Evolutionary conservation across 2,797 vertebrate species (phyloP), one percentile per base, ranked within the genome.

Genomic region (Sebastes elongatus): DNA sequence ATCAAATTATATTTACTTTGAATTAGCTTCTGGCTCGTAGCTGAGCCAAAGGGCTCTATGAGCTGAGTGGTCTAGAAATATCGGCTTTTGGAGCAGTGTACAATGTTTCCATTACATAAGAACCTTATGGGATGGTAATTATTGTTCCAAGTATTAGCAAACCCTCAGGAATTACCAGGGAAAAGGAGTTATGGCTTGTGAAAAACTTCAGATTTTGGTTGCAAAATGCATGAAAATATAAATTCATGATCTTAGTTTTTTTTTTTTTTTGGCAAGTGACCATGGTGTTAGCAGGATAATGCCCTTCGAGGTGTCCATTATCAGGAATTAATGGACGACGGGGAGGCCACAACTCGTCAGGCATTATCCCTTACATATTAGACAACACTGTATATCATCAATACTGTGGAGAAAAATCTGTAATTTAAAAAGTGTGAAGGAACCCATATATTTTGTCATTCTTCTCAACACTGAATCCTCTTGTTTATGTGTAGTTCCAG

Each of bases 401-500:
- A 4, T 10, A 23, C 13, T 49, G 25, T 65, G 9, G 7, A 16
- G 52, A 5, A 18, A 60, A 38, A 33, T 28, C 35, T 32, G 5
- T 4, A 46, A 38, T 67, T 35, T 49, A 2, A 57, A 76, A 73
- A 74, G 62, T 71, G 14, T 55, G 6, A 62, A 78, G 18, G 10
- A 55, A 42, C 18, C n/a, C 10, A 10, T 6, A 53, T 38, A 11
- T 18, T 52, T 42, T 22, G 10, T 11, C 23, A 5, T 53, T 64
- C 6, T 42, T 53, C 7, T 82, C 5, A 22, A 35, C 9, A 25
- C 11, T 71, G 10, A 79, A 57, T 72, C 7, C 1, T 18, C 7
- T 66, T 55, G 20, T 87, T 22, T 65, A 5, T 86, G 28, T 90
- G 73, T 76, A 99, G 98, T 99, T 97, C 88, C 97, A 98, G 91